Evolutionary conservation across 2,113 vertebrate species (phyloP).

Genomic region (Gasterosteus nipponicus): DNA sequence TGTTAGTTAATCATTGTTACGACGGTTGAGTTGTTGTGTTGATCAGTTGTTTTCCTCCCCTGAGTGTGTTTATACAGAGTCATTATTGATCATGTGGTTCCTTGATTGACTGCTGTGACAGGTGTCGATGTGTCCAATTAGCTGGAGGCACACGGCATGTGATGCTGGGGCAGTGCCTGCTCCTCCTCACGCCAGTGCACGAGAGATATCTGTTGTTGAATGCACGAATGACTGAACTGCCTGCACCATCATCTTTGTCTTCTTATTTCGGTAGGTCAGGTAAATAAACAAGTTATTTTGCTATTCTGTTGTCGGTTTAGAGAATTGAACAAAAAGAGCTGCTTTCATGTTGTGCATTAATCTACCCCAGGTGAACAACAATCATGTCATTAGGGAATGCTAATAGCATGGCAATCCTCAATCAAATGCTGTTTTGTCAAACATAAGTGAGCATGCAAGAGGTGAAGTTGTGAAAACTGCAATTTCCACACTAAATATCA

Average conservation of each 20-base stretch:
- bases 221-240: constrained; percentile 3
- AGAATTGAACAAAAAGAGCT: constrained; percentile 1
- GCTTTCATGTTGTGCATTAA: neutral
- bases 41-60: neutral
- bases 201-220: too few relatives aligned
- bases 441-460: neutral
- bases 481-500: neutral
- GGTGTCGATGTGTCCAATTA: constrained; percentile 32
- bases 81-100: constrained; percentile 29
- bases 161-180: constrained; percentile 2
- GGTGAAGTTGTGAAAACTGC: neutral
- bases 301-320: neutral
- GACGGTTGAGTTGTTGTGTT: neutral
- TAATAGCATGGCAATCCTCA: neutral
- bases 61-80: constrained; percentile 1
- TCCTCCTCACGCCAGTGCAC: constrained; percentile 15
- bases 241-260: constrained; percentile 13
- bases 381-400: neutral
- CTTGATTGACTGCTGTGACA: constrained; percentile 27
- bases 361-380: neutral
- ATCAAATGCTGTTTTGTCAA: neutral
- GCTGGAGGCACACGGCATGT: constrained; percentile 24
- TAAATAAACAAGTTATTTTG: neutral
- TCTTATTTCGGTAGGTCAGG: neutral
- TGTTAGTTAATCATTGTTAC: constrained; percentile 12